Conservation (phyloP, 2,113 vertebrate genomes). For the Lucifuga dentata region DNA sequence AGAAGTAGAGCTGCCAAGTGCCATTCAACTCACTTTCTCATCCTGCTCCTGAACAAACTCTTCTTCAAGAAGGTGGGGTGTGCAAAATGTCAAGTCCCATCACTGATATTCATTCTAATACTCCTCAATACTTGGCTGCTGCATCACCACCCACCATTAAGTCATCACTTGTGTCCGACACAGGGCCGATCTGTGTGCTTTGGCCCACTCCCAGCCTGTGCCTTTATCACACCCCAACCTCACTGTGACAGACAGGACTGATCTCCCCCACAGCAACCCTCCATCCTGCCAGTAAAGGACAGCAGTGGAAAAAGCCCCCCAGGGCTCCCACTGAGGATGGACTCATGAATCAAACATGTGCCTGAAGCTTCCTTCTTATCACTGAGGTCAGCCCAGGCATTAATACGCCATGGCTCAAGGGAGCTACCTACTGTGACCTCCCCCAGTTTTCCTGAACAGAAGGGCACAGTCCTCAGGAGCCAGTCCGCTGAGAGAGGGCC, state of each 20-base stretch:
- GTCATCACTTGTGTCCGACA: constrained; percentile 72
- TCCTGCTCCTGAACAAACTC: constrained; percentile 37
- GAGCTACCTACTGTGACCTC: constrained; percentile 82
- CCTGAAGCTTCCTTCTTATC: constrained; percentile 81
- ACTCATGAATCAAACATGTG: constrained; percentile 85
- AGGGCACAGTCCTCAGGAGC: constrained; percentile 77
- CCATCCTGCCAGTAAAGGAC: constrained; percentile 79
- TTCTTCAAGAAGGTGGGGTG: constrained; percentile 59
- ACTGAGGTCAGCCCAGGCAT: constrained; percentile 81
- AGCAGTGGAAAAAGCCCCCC: constrained; percentile 79
- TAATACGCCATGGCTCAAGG: constrained; percentile 79
- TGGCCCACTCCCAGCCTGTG: constrained; percentile 62
- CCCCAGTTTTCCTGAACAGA: constrained; percentile 76
- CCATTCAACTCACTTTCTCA: constrained; percentile 67
- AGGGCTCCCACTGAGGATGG: constrained; percentile 77
- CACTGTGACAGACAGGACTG: constrained; percentile 78
- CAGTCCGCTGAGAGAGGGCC: constrained; percentile 64
- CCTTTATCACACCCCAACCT: constrained; percentile 74
- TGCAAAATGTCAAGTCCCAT: constrained; percentile 66
- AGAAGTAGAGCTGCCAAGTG: constrained; percentile 50
- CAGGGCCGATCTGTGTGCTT: constrained; percentile 61
- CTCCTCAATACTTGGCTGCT: constrained; percentile 70
- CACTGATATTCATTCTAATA: constrained; percentile 73
- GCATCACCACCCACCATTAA: constrained; percentile 77
- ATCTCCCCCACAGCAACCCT: constrained; percentile 74